Conservation (phyloP, 2,797 vertebrate species). For the Heteromormyrus szaboi region DNA sequence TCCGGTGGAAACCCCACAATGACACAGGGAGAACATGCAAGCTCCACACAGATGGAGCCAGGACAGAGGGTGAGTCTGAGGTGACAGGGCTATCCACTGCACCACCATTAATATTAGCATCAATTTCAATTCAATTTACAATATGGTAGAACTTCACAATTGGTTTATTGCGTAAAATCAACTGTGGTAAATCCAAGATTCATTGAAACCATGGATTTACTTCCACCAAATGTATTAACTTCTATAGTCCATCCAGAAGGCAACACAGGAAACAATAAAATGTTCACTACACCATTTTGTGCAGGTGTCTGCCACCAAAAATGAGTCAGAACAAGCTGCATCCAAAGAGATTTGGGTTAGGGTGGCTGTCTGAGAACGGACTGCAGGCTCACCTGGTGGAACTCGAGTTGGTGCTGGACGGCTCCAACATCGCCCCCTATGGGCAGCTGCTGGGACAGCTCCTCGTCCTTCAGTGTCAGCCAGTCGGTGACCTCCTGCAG, state of each 20-base stretch:
- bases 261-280: background rate
- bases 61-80: background rate
- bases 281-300: background rate
- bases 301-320: background rate
- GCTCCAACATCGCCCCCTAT: slow-evolving; percentile 81
- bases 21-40: background rate
- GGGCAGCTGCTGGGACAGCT: slow-evolving; percentile 89
- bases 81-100: background rate
- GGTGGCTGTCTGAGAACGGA: background rate
- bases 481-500: slow-evolving; percentile 97
- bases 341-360: background rate
- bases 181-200: background rate
- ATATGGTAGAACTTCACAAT: background rate
- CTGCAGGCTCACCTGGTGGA: slow-evolving; percentile 64
- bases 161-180: background rate
- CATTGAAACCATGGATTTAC: background rate
- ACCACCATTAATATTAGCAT: background rate
- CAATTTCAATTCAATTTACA: background rate
- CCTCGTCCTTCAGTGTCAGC: slow-evolving; percentile 94
- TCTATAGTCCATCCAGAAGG: background rate
- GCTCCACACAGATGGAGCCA: background rate
- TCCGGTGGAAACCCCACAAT: background rate
- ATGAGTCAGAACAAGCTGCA: background rate
- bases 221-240: background rate
- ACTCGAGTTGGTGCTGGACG: slow-evolving; percentile 91